Base-by-base conservation (phyloP, 1,140 invertebrate species). In the Bombyx mori region DNA sequence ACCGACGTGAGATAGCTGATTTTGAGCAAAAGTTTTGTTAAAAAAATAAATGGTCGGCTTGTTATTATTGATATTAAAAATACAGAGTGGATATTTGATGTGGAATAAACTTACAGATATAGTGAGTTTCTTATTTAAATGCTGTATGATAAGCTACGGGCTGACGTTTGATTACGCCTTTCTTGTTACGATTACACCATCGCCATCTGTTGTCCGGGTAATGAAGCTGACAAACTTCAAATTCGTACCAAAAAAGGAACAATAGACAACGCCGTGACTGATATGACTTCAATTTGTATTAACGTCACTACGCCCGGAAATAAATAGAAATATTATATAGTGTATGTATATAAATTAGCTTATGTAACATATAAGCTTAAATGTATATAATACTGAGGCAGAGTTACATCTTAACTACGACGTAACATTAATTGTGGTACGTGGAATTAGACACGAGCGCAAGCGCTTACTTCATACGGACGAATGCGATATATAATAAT, bases 331-430 rank as follows among this genome's bases (percentile, higher is more conserved):
- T 75, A 81, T 35, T 3, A 35, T 35, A 3, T 35, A 35, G 26
- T 35, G 2, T 35, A 79, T 87, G 81, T 85, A 87, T 87, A 87
- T 85, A 85, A 86, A 85, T 84, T 87, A 84, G 83, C 83, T 87
- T 87, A 87, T 86, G 72, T 85, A 87, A 87, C 79, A 83, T 76
- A 87, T 85, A 87, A 87, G 84, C 84, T 87, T 87, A 85, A 77
- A 85, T 84, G 82, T 87, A 87, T 82, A 86, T 87, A 87, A 87
- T 87, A 87, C 84, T 87, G 84, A 87, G 84, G 82, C 84, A 84
- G 84, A 87, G 82, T 85, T 87, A 85, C 83, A 87, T 85, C 80
- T 87, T 85, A 87, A 80, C 82, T 87, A 87, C 80, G 79, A 82
- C 82, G 78, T 85, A 87, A 85, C 79, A 84, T 85, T 84, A 85